These are phyloP conservation scores for Aselliscus stoliczkanus DNA, from an alignment of 2,797 vertebrate genomes.

Conservation along the genomic window DNA sequence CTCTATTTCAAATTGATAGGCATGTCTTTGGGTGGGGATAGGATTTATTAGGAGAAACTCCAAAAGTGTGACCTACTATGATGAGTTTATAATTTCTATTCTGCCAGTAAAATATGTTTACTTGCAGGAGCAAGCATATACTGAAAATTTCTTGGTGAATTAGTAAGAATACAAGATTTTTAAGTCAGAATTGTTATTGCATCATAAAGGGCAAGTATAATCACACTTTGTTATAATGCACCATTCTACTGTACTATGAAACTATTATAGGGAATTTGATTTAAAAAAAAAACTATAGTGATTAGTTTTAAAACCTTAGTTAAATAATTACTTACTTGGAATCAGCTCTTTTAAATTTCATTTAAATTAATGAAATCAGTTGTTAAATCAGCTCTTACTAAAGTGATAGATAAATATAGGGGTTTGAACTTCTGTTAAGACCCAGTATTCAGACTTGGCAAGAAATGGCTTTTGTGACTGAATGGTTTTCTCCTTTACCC, in stretches of 20 bases:
- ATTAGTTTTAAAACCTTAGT: slow-evolving; percentile 58
- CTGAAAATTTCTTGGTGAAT: not conserved
- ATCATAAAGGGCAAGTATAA: slow-evolving; percentile 8
- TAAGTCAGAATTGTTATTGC: not conserved
- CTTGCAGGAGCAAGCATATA: not conserved
- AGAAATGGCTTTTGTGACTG: slow-evolving; percentile 50
- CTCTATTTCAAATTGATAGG: not conserved
- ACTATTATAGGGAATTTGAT: slow-evolving; percentile 24
- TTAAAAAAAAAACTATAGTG: slow-evolving; percentile 49
- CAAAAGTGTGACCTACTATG: not conserved
- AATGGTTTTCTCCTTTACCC: slow-evolving; percentile 28
- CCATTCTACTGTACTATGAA: not conserved
- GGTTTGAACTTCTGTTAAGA: slow-evolving; percentile 49
- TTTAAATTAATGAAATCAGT: slow-evolving; percentile 60
- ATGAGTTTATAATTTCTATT: slow-evolving; percentile 22
- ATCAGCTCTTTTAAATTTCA: slow-evolving; percentile 46
- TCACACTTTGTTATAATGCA: slow-evolving; percentile 1
- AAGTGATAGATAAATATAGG: slow-evolving; percentile 57
- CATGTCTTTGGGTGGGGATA: not conserved
- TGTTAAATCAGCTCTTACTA: slow-evolving; percentile 52
- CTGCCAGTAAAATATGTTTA: slow-evolving; percentile 22
- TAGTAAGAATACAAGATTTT: not conserved
- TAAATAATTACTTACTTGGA: slow-evolving; percentile 60
- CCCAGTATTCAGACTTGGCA: slow-evolving; percentile 12
- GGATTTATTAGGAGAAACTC: slow-evolving; percentile 9